Evolutionary conservation across 35 echinoderm and acorn worm species (phyloP).

Genomic region (Apostichopus japonicus): DNA sequence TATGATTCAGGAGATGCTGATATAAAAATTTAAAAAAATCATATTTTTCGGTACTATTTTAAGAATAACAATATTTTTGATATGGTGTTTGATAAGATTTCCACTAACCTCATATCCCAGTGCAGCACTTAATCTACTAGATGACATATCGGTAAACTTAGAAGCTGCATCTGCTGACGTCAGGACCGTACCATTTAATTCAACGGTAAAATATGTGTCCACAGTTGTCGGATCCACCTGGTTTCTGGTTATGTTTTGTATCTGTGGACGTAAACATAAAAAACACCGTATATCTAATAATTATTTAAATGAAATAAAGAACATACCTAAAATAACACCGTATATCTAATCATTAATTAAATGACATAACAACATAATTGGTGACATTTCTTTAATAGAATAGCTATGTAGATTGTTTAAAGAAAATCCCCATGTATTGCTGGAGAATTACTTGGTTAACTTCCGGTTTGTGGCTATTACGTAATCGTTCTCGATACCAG

Average conservation of each 20-base stretch:
- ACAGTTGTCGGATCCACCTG: not conserved
- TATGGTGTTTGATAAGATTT: not conserved
- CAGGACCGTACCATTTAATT: not conserved
- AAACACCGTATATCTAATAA: not conserved
- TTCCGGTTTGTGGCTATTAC: too few relatives aligned
- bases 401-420: not conserved
- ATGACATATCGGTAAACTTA: not conserved
- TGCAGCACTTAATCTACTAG: not conserved
- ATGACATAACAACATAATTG: not conserved
- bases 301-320: not conserved
- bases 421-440: too few relatives aligned
- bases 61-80: too few relatives aligned
- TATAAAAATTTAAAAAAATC: too few relatives aligned
- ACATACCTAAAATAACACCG: too few relatives aligned
- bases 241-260: constrained; percentile 8
- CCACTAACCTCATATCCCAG: constrained; percentile 26
- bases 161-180: not conserved
- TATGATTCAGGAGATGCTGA: too few relatives aligned
- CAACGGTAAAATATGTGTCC: not conserved
- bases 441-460: too few relatives aligned
- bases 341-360: not conserved
- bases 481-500: too few relatives aligned
- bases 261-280: not conserved
- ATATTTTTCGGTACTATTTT: too few relatives aligned
- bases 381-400: too few relatives aligned